Evolutionary conservation across 2,113 vertebrate species (phyloP).

Genomic region (Phaetusa simplex): DNA sequence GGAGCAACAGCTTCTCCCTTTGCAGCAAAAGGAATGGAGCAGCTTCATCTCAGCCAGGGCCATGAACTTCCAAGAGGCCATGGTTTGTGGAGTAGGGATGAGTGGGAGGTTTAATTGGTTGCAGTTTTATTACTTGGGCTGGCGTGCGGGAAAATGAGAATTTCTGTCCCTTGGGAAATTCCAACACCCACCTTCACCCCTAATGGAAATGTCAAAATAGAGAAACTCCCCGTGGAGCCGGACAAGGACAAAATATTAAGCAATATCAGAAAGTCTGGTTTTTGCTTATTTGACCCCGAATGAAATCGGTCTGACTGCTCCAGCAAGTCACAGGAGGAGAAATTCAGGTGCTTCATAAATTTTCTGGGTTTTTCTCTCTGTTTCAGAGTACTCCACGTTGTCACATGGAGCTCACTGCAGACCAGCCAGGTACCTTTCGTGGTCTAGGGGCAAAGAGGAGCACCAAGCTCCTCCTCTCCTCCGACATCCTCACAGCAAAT

Average conservation of each 20-base stretch:
- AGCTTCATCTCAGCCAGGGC: not conserved
- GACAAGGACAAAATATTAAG: not conserved
- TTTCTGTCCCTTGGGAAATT: not conserved
- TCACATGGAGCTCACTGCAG: not conserved
- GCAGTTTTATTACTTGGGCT: not conserved
- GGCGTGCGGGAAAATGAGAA: not conserved
- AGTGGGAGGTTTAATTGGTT: not conserved
- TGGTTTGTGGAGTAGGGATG: not conserved
- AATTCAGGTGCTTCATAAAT: not conserved
- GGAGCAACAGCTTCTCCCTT: not conserved
- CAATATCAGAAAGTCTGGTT: not conserved
- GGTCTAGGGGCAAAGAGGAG: not conserved
- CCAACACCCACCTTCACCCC: not conserved
- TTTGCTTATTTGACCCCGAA: not conserved
- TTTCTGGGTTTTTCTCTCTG: not conserved
- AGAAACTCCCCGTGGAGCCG: not conserved
- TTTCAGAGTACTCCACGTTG: not conserved
- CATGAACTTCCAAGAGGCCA: not conserved
- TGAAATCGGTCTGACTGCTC: not conserved
- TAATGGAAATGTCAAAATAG: not conserved
- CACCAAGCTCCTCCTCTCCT: not conserved
- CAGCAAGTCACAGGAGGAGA: not conserved
- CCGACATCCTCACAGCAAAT: not conserved
- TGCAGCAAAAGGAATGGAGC: not conserved
- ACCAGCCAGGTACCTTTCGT: not conserved